phyloP scores from a whole-genome alignment of 2,113 vertebrate genomes.

The Alligator mississippiensis region DNA sequence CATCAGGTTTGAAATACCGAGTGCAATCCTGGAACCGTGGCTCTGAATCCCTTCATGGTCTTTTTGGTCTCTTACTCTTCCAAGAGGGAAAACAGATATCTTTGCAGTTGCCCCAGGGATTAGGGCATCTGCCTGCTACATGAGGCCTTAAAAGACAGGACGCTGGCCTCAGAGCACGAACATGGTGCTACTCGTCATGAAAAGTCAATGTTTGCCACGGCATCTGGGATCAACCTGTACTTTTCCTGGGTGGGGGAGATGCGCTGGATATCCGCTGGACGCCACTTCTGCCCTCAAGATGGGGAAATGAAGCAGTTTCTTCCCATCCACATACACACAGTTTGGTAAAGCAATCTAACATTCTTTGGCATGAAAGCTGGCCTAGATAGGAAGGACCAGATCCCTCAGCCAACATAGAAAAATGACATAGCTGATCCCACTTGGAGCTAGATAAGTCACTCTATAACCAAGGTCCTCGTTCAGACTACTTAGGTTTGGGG shows the following conservation, averaged over 20 bases:
- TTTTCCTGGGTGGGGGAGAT: not conserved
- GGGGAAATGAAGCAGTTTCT: not conserved
- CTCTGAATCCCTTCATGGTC: not conserved
- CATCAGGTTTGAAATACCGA: not conserved
- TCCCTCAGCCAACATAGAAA: not conserved
- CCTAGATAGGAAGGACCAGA: not conserved
- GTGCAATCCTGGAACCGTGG: not conserved
- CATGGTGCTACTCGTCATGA: not conserved
- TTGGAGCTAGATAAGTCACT: not conserved
- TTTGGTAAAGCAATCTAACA: not conserved
- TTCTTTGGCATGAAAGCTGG: not conserved
- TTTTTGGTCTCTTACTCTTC: not conserved
- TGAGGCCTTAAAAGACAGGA: not conserved
- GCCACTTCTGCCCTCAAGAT: not conserved
- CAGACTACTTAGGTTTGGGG: not conserved
- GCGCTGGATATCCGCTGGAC: not conserved
- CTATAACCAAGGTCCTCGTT: not conserved
- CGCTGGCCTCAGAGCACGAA: not conserved
- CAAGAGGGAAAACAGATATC: not conserved
- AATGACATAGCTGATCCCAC: not conserved
- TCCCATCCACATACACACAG: no score
- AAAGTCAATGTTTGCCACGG: not conserved
- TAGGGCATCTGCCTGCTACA: not conserved
- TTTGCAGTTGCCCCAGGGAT: not conserved
- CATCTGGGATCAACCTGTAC: not conserved